A percentile compares a stretch with the other conserved stretches of the same genome.
Conservation (phyloP, 2,888 invertebrate genomes). For the Mellilla xanthometata region DNA sequence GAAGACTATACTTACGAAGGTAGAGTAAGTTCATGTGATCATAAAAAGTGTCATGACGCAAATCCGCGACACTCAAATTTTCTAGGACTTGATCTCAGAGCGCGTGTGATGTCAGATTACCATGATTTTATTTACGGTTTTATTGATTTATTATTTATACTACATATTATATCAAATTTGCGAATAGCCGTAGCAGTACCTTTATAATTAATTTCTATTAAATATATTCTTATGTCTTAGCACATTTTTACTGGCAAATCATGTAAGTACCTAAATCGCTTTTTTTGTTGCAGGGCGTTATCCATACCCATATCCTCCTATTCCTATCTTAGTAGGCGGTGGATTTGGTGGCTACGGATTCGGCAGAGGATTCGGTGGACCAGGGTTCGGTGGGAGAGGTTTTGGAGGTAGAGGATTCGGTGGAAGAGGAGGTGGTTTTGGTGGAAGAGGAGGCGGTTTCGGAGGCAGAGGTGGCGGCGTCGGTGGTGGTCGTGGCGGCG, state of each 20-base stretch:
- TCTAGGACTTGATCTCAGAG: too few relatives aligned
- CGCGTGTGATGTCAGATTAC: too few relatives aligned
- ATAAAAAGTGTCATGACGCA: background rate
- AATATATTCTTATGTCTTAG: too few relatives aligned
- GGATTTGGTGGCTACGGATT: slow-evolving; percentile 29
- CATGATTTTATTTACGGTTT: too few relatives aligned
- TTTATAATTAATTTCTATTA: too few relatives aligned
- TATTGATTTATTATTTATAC: too few relatives aligned
- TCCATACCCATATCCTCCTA: slow-evolving; percentile 30
- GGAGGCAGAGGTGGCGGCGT: slow-evolving; percentile 26
- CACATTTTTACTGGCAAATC: too few relatives aligned
- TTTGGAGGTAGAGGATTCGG: slow-evolving; percentile 41
- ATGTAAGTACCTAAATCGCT: too few relatives aligned
- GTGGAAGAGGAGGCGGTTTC: slow-evolving; percentile 29
- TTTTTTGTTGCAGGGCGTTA: slow-evolving; percentile 40
- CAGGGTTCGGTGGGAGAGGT: slow-evolving; percentile 37
- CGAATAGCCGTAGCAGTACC: too few relatives aligned
- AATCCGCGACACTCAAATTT: too few relatives aligned
- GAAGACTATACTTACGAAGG: background rate
- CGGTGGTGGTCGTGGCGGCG: slow-evolving; percentile 30
- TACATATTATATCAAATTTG: too few relatives aligned
- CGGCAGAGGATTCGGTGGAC: slow-evolving; percentile 33
- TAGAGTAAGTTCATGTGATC: too few relatives aligned
- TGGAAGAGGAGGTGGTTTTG: slow-evolving; percentile 44
- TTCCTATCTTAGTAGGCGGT: slow-evolving; percentile 38